Conservation (phyloP, 2,797 vertebrate genomes). For the Echiichthys vipera region DNA sequence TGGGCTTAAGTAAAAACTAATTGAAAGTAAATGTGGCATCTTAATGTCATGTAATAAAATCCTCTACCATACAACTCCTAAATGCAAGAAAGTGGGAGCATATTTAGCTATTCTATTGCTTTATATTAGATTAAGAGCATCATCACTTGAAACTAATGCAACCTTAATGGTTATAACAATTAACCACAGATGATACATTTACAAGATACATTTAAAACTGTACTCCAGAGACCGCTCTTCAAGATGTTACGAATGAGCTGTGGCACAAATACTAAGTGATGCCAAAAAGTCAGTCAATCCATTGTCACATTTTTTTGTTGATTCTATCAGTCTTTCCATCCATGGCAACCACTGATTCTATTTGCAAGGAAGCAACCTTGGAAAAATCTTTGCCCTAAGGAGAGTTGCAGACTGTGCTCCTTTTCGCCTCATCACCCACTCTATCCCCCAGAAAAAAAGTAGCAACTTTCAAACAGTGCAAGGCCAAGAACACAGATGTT, state of each 20-base stretch:
- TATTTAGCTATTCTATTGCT: neutral
- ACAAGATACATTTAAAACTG: slow-evolving; percentile 17
- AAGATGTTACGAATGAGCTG: slow-evolving; percentile 28
- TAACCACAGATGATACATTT: slow-evolving; percentile 14
- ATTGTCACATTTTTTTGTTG: slow-evolving; percentile 15
- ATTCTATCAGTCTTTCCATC: slow-evolving; percentile 22
- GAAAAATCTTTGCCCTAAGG: slow-evolving; percentile 56
- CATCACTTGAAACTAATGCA: neutral
- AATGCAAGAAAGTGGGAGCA: neutral
- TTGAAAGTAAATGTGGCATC: neutral
- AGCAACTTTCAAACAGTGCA: slow-evolving; percentile 63
- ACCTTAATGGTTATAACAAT: neutral
- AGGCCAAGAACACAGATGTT: slow-evolving; percentile 68
- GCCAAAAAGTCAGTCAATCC: slow-evolving; percentile 62
- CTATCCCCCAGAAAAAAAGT: slow-evolving; percentile 66
- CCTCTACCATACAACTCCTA: neutral
- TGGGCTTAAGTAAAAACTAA: neutral
- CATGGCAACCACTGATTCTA: slow-evolving; percentile 24
- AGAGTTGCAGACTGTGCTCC: slow-evolving; percentile 54
- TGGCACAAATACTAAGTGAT: slow-evolving; percentile 48
- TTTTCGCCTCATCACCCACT: slow-evolving; percentile 65
- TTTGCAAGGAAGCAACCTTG: slow-evolving; percentile 56
- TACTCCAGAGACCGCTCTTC: slow-evolving; percentile 54
- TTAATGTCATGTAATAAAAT: neutral
- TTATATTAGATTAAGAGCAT: neutral